Evolutionary conservation across 2,888 invertebrate species (phyloP), one percentile per base, ranked within the genome.

Genomic region (Argyresthia albistria): DNA sequence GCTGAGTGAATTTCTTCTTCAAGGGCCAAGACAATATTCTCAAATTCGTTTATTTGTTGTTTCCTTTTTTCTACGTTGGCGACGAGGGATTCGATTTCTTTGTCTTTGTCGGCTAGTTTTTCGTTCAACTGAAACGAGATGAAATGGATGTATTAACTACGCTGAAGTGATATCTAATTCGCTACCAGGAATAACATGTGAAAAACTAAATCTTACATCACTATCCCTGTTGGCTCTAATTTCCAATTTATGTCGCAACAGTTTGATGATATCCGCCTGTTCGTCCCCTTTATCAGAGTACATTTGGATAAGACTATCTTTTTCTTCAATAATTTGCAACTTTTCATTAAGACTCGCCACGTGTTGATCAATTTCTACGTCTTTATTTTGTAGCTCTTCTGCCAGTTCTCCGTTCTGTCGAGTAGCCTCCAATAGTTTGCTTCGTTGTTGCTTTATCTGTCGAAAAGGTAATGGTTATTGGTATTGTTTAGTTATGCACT

Each of bases 21-120:
- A 59, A 86, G 64, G 7, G 78, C 70, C 45, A 82, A 62, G 53
- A 87, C 72, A 10, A 84, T 80, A 64, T 78, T 79, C 54, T 87
- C 82, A 54, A 86, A 59, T 60, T 84, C 71, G 15, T 63, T 62
- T 53, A 54, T 46, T 48, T 53, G 51, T 46, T 42, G 43, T 58
- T 78, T 79, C 51, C 71, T 64, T 37, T 67, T 66, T 59, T 76
- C 70, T 25, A 79, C 55, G 43, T 70, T 72, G 37, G 58, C 57
- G 1, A 70, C 51, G 36, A 86, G 70, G 8, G 71, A 62, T 47
- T 77, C 62, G 25, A 86, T 76, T 67, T 84, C 78, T n/a, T 61
- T 55, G 60, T 76, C 73, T 57, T 83, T 83, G 51, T 80, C 73
- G 12, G 55, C 51, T 10, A 86, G 58, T 62, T 78, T 70, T 53